These are phyloP conservation scores for Coracopsis vasa DNA, from an alignment of 2,113 vertebrate species.

Conservation along the genomic window DNA sequence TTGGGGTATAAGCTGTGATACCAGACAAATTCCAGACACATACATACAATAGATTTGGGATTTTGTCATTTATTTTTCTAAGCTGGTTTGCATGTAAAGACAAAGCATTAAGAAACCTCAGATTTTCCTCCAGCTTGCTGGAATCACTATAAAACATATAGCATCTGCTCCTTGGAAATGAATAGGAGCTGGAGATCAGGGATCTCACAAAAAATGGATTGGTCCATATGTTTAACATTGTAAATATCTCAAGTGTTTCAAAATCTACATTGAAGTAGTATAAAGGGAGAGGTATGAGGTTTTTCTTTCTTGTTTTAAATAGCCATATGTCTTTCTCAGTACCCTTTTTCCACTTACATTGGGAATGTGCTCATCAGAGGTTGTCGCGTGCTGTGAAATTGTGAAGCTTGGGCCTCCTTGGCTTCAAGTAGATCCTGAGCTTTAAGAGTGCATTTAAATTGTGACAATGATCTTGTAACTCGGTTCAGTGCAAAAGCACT, in stretches of 20 bases:
- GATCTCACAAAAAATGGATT: not conserved
- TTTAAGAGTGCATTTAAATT: not conserved
- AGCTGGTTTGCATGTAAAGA: not conserved
- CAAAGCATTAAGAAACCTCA: not conserved
- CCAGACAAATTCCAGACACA: not conserved
- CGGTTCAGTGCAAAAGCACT: not conserved
- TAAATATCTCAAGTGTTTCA: not conserved
- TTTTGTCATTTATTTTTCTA: not conserved
- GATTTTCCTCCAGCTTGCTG: not conserved
- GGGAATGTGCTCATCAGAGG: not conserved
- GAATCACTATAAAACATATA: not conserved
- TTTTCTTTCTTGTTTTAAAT: not conserved
- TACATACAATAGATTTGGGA: not conserved
- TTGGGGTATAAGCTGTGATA: not conserved
- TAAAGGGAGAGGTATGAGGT: not conserved
- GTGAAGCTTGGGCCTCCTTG: not conserved
- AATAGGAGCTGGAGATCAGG: not conserved
- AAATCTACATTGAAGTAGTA: not conserved
- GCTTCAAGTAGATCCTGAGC: not conserved
- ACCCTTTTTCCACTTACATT: not conserved
- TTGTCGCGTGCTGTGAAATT: not conserved
- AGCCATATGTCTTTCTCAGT: accelerated
- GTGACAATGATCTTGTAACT: not conserved
- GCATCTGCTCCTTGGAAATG: not conserved
- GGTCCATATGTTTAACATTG: not conserved